Evolutionary conservation across 2,888 invertebrate genomes (phyloP).

Genomic region (Sphaerophoria taeniata): DNA sequence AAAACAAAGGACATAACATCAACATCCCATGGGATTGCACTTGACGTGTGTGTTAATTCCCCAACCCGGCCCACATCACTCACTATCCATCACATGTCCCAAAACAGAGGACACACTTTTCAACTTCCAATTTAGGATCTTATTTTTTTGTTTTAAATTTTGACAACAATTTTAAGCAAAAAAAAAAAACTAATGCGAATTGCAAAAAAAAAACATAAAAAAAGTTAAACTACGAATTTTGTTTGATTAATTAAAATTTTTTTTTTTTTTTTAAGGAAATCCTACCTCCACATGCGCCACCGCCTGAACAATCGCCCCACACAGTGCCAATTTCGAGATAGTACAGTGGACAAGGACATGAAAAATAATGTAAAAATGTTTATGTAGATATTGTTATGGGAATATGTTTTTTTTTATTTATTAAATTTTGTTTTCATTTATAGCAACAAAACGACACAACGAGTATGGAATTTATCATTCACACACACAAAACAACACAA

Average conservation of each 20-base stretch:
- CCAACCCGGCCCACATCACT: conserved; percentile 7
- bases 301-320: conserved; percentile 73
- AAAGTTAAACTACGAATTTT: conserved; percentile 57
- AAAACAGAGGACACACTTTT: conserved; percentile 31
- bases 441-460: conserved; percentile 72
- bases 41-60: conserved; percentile 67
- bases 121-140: not conserved
- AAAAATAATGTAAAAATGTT: conserved; percentile 74
- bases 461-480: conserved; percentile 69
- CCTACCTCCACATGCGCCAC: conserved; percentile 75
- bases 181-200: conserved; percentile 36
- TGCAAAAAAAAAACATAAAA: conserved; percentile 36
- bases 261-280: conserved; percentile 54
- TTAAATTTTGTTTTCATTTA: conserved; percentile 11
- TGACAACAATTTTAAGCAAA: conserved; percentile 37
- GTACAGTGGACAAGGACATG: conserved; percentile 74
- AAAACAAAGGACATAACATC: conserved; percentile 27
- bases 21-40: conserved; percentile 53
- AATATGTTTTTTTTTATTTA: conserved; percentile 65
- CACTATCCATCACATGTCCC: not conserved
- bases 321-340: conserved; percentile 74
- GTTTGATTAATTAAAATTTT: conserved; percentile 55
- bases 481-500: conserved; percentile 64
- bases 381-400: conserved; percentile 74
- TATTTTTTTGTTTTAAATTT: conserved; percentile 24